A percentile compares a stretch with the other conserved stretches of the same genome.
Conservation (phyloP, 2,797 vertebrate species). For the Leptoclinus maculatus region DNA sequence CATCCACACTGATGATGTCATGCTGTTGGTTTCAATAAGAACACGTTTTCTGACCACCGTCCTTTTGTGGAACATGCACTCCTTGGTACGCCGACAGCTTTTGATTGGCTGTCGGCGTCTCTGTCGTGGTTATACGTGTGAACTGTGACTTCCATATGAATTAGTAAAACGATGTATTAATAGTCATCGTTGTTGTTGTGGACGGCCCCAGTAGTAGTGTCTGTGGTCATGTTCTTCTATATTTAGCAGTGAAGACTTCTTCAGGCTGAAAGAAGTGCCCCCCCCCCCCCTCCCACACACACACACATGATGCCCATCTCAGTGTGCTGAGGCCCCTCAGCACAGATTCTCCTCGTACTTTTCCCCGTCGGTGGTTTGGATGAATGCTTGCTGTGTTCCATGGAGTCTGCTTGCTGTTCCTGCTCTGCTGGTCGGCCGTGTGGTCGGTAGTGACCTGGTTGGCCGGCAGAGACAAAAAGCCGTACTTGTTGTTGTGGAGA, state of each 20-base stretch:
- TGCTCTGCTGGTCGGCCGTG: constrained; percentile 58
- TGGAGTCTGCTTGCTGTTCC: constrained; percentile 12
- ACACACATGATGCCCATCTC: not conserved
- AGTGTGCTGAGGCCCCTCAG: constrained; percentile 8
- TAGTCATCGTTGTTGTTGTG: no score
- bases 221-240: not conserved
- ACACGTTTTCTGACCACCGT: no score
- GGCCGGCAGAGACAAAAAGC: constrained; percentile 19
- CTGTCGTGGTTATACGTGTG: no score
- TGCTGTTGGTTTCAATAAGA: no score
- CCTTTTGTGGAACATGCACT: no score
- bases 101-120: no score
- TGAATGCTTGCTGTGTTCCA: constrained; percentile 42
- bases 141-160: no score
- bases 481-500: constrained; percentile 4
- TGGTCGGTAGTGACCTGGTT: constrained; percentile 62
- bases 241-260: not conserved
- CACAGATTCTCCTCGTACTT: constrained; percentile 25
- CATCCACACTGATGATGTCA: no score
- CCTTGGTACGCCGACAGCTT: no score
- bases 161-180: no score
- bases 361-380: constrained; percentile 13
- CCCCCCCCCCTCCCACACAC: no score
- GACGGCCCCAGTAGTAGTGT: no score
- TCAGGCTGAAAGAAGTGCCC: not conserved